Conservation (phyloP, 2,888 invertebrate genomes). For the Caenorhabditis drosophilae region DNA sequence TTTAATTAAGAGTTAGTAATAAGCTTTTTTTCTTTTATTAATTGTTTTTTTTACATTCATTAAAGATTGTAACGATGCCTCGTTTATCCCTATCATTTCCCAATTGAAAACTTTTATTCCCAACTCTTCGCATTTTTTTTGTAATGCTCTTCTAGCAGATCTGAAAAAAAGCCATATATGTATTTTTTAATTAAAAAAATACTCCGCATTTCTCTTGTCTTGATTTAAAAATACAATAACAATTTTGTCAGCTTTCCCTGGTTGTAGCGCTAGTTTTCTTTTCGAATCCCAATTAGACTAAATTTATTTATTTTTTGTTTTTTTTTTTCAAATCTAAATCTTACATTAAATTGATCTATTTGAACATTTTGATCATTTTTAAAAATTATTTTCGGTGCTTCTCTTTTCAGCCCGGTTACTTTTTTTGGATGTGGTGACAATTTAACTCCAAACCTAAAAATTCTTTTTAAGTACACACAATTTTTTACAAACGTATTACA, state of each 20-base stretch:
- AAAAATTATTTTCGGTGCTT: slow-evolving; percentile 3
- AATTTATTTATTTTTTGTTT: too few species aligned
- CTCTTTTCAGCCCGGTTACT: slow-evolving; percentile 1
- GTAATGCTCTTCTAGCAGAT: not conserved
- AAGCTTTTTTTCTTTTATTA: too few species aligned
- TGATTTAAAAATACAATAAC: not conserved
- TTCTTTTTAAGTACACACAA: too few species aligned
- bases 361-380: not conserved
- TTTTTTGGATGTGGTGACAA: not conserved
- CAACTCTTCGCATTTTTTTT: not conserved
- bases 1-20: too few species aligned
- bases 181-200: too few species aligned
- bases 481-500: too few species aligned
- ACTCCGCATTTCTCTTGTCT: not conserved
- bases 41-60: too few species aligned
- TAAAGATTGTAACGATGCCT: too few species aligned
- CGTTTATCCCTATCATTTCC: too few species aligned
- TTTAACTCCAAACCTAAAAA: slow-evolving; percentile 7
- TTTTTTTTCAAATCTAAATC: slow-evolving; percentile 1
- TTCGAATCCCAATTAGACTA: too few species aligned
- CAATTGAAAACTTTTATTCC: not conserved
- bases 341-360: too few species aligned
- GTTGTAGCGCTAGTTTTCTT: not conserved
- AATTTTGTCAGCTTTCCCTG: not conserved
- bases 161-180: too few species aligned